Conservation (phyloP, 1,140 invertebrate species). For the Meloidogyne exigua region DNA sequence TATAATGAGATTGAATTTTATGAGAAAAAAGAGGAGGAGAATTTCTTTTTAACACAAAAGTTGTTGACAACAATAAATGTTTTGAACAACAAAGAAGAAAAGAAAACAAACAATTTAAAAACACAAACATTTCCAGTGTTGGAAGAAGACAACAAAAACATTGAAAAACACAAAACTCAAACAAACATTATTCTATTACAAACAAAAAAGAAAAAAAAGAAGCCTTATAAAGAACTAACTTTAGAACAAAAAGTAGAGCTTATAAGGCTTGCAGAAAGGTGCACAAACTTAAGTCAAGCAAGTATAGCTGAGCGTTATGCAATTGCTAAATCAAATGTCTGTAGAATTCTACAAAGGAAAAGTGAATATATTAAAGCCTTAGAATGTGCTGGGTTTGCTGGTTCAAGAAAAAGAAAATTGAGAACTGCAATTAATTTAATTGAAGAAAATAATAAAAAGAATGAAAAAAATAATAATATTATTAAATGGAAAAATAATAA, state of each 20-base stretch:
- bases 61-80: not conserved
- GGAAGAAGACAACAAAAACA: not conserved
- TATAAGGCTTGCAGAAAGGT: conserved; percentile 55
- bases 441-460: not conserved
- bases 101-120: not conserved
- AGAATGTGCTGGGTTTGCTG: conserved; percentile 54
- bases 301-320: conserved; percentile 55
- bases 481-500: not conserved
- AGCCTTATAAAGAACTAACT: conserved; percentile 61
- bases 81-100: not conserved
- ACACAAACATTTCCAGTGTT: no score
- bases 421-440: conserved; percentile 20
- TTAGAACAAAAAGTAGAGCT: conserved; percentile 58
- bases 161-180: not conserved
- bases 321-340: conserved; percentile 60
- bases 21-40: not conserved
- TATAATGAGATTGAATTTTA: not conserved
- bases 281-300: conserved; percentile 55
- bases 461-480: not conserved
- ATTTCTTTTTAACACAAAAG: not conserved
- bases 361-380: conserved; percentile 52
- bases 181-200: not conserved
- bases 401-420: conserved; percentile 52
- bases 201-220: conserved; percentile 46
- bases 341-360: conserved; percentile 58